phyloP scores from a whole-genome alignment of 23 tunicate genomes.

The Corella eumyota region DNA sequence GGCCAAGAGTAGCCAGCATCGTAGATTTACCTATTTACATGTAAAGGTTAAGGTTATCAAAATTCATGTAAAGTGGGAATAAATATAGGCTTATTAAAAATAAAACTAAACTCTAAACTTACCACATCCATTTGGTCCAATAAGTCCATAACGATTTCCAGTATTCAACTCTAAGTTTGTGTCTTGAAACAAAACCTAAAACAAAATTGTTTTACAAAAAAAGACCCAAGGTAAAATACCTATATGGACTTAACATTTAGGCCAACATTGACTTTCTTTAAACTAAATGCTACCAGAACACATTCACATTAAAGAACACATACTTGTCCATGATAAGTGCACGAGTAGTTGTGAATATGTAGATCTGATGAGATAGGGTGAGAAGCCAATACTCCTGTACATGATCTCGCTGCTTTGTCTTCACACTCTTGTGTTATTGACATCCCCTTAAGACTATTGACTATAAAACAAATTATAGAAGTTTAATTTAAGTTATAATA shows the following conservation, averaged over 20 bases:
- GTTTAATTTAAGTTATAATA: not conserved
- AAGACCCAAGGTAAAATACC: not conserved
- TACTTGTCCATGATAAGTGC: slow-evolving; percentile 85
- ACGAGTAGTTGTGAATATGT: slow-evolving; percentile 76
- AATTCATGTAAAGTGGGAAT: not conserved
- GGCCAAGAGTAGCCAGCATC: slow-evolving; percentile 64
- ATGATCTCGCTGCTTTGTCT: slow-evolving; percentile 34
- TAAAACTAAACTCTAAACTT: slow-evolving; percentile 6
- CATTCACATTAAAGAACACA: not conserved
- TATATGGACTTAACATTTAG: not conserved
- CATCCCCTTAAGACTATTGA: not conserved
- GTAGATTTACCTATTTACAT: slow-evolving; percentile 83
- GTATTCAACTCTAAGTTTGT: slow-evolving; percentile 75
- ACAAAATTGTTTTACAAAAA: not conserved
- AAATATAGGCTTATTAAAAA: not conserved
- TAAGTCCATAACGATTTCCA: slow-evolving; percentile 85
- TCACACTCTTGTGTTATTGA: slow-evolving; percentile 1
- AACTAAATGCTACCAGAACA: too few relatives aligned
- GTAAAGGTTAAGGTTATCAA: not conserved
- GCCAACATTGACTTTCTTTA: too few relatives aligned
- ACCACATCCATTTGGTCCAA: slow-evolving; percentile 95
- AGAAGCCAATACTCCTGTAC: slow-evolving; percentile 83
- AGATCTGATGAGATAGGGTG: slow-evolving; percentile 76
- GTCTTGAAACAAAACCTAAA: slow-evolving; percentile 82
- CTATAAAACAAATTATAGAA: not conserved